Conservation (phyloP, 2,888 invertebrate genomes). For the Steromphala cineraria region DNA sequence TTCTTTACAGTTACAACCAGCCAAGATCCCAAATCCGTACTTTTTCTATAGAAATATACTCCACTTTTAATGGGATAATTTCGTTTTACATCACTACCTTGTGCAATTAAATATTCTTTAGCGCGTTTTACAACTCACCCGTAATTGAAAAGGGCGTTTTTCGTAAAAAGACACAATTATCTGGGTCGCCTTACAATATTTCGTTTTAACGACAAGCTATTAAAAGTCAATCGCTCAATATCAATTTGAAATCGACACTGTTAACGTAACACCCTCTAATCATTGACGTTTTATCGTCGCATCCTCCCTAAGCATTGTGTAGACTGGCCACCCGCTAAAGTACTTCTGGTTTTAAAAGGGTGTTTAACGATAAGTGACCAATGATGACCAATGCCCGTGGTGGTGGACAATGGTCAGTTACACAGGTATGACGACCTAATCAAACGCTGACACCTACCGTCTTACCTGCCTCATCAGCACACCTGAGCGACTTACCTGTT, state of each 20-base stretch:
- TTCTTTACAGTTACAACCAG: not conserved
- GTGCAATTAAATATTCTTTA: slow-evolving; percentile 13
- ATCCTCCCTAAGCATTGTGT: not conserved
- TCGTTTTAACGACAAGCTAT: slow-evolving; percentile 7
- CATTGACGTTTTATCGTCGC: not conserved
- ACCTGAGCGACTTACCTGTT: not conserved
- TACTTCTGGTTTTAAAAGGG: slow-evolving; percentile 1
- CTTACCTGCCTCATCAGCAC: not conserved
- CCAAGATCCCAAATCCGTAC: not conserved
- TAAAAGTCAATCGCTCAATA: slow-evolving; percentile 6
- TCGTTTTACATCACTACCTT: not conserved
- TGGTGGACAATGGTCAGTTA: not conserved
- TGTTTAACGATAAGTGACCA: slow-evolving; percentile 11
- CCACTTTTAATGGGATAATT: slow-evolving; percentile 8
- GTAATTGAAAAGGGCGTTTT: not conserved
- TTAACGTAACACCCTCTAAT: not conserved
- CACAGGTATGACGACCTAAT: slow-evolving; percentile 8
- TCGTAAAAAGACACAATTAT: slow-evolving; percentile 2
- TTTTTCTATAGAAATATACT: not conserved
- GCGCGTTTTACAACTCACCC: not conserved
- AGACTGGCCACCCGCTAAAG: not conserved
- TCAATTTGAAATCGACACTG: slow-evolving; percentile 18
- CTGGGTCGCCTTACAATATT: not conserved
- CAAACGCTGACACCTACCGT: slow-evolving; percentile 13
- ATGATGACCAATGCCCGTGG: not conserved